Evolutionary conservation across 2,113 vertebrate genomes (phyloP).

Genomic region (Pardalotus punctatus): DNA sequence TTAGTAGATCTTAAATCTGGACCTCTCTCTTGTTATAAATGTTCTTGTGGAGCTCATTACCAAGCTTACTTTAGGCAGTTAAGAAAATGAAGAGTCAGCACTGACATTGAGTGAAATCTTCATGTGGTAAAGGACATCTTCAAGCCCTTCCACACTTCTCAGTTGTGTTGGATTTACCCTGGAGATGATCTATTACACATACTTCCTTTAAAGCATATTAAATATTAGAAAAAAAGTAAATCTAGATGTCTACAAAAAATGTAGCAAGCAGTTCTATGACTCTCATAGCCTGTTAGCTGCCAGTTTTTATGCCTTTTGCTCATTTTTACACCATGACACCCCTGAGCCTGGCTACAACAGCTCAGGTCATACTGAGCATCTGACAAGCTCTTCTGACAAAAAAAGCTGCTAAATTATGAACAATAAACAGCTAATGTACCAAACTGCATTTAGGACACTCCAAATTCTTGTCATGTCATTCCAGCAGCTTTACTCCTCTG

Average conservation of each 20-base stretch:
- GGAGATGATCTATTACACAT: not conserved
- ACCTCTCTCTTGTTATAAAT: not conserved
- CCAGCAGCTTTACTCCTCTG: not conserved
- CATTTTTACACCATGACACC: not conserved
- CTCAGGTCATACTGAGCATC: not conserved
- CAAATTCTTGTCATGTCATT: not conserved
- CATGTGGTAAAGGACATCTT: not conserved
- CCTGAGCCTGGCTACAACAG: not conserved
- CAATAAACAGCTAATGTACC: not conserved
- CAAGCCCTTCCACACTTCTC: not conserved
- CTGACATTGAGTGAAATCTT: not conserved
- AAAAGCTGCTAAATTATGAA: not conserved
- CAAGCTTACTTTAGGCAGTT: not conserved
- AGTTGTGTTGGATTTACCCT: not conserved
- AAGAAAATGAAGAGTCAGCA: not conserved
- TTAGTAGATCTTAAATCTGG: not conserved
- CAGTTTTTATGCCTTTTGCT: not conserved
- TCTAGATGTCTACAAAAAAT: not conserved
- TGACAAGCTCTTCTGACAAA: not conserved
- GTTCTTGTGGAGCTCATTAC: not conserved
- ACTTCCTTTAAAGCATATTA: not conserved
- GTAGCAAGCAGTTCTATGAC: not conserved
- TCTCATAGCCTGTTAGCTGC: not conserved
- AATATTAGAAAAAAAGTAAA: not conserved
- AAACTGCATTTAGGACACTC: not conserved